Percentiles rank a stretch among this genome's conserved stretches.
Conservation (phyloP, 2,797 vertebrate genomes). For the Phrynocephalus vlangalii region DNA sequence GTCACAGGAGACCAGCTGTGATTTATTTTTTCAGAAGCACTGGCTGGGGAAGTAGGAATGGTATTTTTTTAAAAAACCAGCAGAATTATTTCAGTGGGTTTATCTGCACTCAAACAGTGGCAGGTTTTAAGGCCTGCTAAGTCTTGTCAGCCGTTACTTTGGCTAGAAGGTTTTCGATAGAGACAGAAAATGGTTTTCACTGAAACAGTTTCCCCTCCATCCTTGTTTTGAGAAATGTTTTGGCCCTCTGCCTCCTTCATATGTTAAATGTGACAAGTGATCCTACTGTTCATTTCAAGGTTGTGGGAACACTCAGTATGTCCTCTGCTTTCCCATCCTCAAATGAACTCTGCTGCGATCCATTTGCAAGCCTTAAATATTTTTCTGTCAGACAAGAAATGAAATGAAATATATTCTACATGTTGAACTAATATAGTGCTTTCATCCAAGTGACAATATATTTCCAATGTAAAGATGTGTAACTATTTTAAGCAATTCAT, state of each 20-base stretch:
- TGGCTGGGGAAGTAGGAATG: background rate
- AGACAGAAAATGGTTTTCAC: background rate
- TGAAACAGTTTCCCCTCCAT: background rate
- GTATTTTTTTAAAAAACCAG: slow-evolving; percentile 34
- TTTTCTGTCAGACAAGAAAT: slow-evolving; percentile 1
- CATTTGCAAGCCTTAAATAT: slow-evolving; percentile 3
- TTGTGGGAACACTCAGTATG: background rate
- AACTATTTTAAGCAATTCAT: background rate
- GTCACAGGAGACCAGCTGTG: slow-evolving; percentile 38
- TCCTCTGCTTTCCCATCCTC: background rate
- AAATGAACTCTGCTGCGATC: background rate
- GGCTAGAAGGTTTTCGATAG: background rate
- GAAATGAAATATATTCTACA: background rate
- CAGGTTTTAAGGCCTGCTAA: background rate
- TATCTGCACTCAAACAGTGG: slow-evolving; percentile 6
- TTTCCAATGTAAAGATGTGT: background rate
- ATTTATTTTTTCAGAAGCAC: slow-evolving; percentile 10
- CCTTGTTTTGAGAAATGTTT: background rate
- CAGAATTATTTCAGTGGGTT: background rate
- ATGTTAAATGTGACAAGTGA: slow-evolving; percentile 1
- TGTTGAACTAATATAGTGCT: background rate
- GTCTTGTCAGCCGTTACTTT: background rate
- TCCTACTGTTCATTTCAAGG: background rate
- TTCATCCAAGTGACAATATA: background rate
- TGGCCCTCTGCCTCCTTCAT: slow-evolving; percentile 13